Evolutionary conservation across 2,888 invertebrate genomes (phyloP).

Genomic region (Diogma glabrata): DNA sequence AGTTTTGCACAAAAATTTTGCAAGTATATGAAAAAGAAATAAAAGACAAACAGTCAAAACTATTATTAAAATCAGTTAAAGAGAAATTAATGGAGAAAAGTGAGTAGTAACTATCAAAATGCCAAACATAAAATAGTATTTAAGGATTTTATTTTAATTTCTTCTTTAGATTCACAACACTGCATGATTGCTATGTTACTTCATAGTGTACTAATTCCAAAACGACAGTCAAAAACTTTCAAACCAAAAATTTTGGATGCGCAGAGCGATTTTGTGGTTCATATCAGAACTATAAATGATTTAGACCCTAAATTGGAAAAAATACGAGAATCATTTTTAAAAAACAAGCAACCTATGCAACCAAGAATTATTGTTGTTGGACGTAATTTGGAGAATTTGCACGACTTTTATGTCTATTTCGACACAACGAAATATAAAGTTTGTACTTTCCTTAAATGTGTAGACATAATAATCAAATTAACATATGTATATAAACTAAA

Average conservation of each 20-base stretch:
- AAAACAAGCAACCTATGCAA: background rate
- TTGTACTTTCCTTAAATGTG: background rate
- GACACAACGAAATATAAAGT: background rate
- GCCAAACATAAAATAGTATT: background rate
- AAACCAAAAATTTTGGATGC: conserved; percentile 17
- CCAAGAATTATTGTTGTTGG: background rate
- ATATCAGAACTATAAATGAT: conserved; percentile 14
- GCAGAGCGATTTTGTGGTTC: conserved; percentile 15
- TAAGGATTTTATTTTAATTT: background rate
- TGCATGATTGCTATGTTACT: conserved; percentile 15
- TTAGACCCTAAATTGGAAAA: conserved; percentile 13
- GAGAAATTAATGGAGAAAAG: background rate
- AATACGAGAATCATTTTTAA: conserved; percentile 9
- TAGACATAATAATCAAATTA: background rate
- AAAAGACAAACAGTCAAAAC: background rate
- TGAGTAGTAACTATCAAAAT: background rate
- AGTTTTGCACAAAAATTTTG: too few relatives aligned
- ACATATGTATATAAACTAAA: background rate
- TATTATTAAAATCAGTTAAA: background rate
- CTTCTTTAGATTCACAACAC: conserved; percentile 8
- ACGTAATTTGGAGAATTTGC: background rate
- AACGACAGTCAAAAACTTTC: conserved; percentile 14
- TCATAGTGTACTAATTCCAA: conserved; percentile 14
- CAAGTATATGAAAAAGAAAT: conserved; percentile 3
- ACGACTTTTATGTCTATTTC: background rate